Evolutionary conservation across 2,113 vertebrate genomes (phyloP), one percentile per base, ranked within the genome.

Genomic region (Haemorhous mexicanus): DNA sequence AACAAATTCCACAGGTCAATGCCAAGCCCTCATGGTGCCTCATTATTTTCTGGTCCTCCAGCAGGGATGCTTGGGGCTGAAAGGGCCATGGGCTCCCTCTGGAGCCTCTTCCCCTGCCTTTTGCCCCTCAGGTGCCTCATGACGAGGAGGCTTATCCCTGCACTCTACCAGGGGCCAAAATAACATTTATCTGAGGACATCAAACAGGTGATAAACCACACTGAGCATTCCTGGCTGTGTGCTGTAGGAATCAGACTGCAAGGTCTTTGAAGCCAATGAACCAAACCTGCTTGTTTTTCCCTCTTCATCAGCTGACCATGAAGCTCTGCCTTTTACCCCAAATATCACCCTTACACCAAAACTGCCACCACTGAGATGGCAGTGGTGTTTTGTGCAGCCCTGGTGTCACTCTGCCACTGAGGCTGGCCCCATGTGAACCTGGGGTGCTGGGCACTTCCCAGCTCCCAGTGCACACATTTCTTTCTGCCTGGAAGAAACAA

Each of bases 161-260:
- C 1, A 2, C 43, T 79, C 53, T 30, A 46, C 15, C 21, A 44
- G n/a, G 6, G 13, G 32, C 37, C 76, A 87, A 39, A 52, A 72
- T 13, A 17, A 67, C 21, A 49, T 87, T 72, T 84, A 52, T 16
- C 19, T 39, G 24, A 28, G 47, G 35, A 24, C 17, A 39, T 56
- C 44, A 52, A 63, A 74, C 4, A 64, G 62, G 21, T 27, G 33
- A 86, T 62, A 80, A 92, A 50, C 4, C 47, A 70, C 76, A 22
- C 35, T 0, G 1, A 63, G 37, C 5, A 0, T 46, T 72, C 62
- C 43, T 78, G 33, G 14, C 63, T 73, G 13, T 2, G 0, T 6
- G 0, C 7, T 5, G 13, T 26, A 59, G 12, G 39, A 86, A 63
- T 87, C 68, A 27, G 32, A 26, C 61, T 26, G 33, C 3, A 9